phyloP scores from a whole-genome alignment of 2,797 vertebrate genomes.

The Pseudochirops corinnae region DNA sequence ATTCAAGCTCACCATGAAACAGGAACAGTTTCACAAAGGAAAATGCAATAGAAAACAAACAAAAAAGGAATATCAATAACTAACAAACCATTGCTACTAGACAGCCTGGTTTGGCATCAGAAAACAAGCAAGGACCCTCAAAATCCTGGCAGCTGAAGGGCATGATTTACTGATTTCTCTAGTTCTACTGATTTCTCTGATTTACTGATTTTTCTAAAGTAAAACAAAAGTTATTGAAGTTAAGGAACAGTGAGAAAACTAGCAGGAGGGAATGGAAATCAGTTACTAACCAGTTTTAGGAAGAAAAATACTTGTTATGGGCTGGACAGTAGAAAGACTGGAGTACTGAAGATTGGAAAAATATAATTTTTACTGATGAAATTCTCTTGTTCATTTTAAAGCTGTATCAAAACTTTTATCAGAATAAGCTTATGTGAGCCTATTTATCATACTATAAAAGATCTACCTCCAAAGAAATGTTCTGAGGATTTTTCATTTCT shows the following conservation, averaged over 20 bases:
- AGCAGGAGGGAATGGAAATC: not conserved
- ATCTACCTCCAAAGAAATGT: not conserved
- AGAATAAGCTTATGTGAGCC: not conserved
- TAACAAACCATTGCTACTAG: not conserved
- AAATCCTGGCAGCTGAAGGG: not conserved
- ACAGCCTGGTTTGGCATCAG: not conserved
- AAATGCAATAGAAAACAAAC: not conserved
- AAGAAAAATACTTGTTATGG: not conserved
- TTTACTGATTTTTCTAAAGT: not conserved
- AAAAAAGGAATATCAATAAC: not conserved
- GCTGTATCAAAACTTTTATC: not conserved
- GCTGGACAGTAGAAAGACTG: not conserved
- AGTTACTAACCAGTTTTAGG: not conserved
- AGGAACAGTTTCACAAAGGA: not conserved
- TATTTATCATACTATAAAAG: not conserved
- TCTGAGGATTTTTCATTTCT: not conserved
- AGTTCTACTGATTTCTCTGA: not conserved
- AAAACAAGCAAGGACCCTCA: not conserved
- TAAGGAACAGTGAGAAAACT: not conserved
- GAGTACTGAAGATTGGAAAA: not conserved
- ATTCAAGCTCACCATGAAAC: not conserved
- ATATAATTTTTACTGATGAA: not conserved
- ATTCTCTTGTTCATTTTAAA: not conserved
- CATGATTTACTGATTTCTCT: not conserved
- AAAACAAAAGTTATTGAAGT: not conserved